Percentiles rank a stretch among this genome's conserved stretches.
Conservation (phyloP, 2,113 vertebrate species). For the Geococcyx californianus region DNA sequence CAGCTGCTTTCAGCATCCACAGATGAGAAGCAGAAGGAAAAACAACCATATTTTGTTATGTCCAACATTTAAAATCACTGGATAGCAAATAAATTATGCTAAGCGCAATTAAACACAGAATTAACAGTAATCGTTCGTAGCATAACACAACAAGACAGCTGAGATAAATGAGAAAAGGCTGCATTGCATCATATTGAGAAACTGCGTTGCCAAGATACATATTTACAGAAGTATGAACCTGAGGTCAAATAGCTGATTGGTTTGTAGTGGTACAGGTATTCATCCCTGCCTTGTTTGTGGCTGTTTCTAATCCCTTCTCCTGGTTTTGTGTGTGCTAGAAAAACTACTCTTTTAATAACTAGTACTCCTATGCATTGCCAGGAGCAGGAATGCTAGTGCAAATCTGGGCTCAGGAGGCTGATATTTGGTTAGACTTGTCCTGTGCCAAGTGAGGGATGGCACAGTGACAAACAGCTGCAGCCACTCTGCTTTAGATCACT, state of each 20-base stretch:
- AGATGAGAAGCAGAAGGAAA: constrained; percentile 58
- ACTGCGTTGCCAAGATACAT: constrained; percentile 24
- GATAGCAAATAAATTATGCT: constrained; percentile 59
- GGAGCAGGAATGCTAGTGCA: background rate
- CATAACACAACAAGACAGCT: constrained; percentile 49
- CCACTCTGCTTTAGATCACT: background rate
- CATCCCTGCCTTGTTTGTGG: background rate
- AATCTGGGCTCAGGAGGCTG: background rate
- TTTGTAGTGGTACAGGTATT: background rate
- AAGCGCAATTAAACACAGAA: constrained; percentile 71
- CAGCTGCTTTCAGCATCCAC: constrained; percentile 66
- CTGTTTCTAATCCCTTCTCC: constrained; percentile 7
- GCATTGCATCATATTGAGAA: background rate
- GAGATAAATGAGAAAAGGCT: constrained; percentile 40
- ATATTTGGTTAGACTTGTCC: background rate
- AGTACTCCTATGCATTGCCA: background rate
- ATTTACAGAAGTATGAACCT: constrained; percentile 53
- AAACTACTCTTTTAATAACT: background rate
- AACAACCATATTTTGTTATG: constrained; percentile 50
- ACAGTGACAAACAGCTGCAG: background rate
- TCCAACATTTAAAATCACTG: constrained; percentile 57
- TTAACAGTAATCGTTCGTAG: constrained; percentile 63
- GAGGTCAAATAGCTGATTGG: constrained; percentile 41
- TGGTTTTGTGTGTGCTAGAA: background rate
- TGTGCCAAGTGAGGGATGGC: fast-evolving